Evolutionary conservation across 2,113 vertebrate species (phyloP).

Genomic region (Zosterops lateralis): DNA sequence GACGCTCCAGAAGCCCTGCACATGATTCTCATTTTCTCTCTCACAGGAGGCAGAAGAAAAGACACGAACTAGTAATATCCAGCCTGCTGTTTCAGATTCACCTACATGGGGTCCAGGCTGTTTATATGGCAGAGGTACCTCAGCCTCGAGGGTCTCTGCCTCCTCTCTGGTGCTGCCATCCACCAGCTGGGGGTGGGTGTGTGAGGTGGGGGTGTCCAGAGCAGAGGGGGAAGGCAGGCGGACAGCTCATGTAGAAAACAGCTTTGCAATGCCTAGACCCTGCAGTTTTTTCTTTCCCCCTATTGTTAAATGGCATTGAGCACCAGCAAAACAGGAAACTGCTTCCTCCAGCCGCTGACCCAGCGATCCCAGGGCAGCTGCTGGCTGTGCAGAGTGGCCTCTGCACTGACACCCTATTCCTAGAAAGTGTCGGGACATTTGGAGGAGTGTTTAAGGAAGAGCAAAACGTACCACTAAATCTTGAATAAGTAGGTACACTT

Average conservation of each 20-base stretch:
- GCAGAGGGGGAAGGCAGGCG: not conserved
- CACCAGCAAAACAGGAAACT: constrained; percentile 75
- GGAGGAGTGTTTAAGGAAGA: not conserved
- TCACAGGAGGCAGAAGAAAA: not conserved
- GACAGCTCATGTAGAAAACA: constrained; percentile 45
- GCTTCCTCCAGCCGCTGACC: constrained; percentile 61
- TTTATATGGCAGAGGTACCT: not conserved
- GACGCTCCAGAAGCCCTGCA: not conserved
- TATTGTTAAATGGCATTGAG: constrained; percentile 77
- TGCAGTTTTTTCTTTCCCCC: constrained; percentile 70
- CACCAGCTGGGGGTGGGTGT: not conserved
- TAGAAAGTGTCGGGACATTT: constrained; percentile 42
- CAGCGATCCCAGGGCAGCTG: constrained; percentile 15
- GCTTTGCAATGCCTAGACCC: constrained; percentile 44
- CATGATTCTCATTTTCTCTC: not conserved
- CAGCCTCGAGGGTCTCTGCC: not conserved
- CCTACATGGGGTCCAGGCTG: not conserved
- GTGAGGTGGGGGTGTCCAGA: not conserved
- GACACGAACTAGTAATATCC: not conserved
- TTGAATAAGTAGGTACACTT: not conserved
- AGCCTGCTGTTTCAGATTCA: not conserved
- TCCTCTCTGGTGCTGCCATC: not conserved
- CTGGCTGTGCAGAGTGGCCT: constrained; percentile 21
- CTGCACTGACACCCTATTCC: not conserved
- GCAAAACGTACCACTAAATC: not conserved